phyloP scores from a whole-genome alignment of 2,797 vertebrate genomes.

The Craterocephalus amniculus region DNA sequence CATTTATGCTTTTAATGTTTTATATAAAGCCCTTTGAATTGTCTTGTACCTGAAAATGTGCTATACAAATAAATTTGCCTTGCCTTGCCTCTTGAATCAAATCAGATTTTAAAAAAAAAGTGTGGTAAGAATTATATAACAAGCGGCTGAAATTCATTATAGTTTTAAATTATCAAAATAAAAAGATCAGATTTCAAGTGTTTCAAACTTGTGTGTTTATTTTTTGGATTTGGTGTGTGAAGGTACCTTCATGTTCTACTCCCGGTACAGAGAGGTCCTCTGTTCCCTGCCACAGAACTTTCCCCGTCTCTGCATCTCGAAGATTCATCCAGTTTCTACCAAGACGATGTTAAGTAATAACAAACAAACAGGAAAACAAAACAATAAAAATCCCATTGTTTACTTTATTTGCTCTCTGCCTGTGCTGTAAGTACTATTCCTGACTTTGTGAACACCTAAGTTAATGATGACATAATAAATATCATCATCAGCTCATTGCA shows the following conservation, averaged over 20 bases:
- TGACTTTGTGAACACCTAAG: too few relatives aligned
- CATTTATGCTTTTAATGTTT: too few relatives aligned
- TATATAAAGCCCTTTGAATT: too few relatives aligned
- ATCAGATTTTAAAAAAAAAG: not conserved
- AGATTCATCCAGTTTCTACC: slow-evolving; percentile 99
- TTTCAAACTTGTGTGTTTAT: not conserved
- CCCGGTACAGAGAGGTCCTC: slow-evolving; percentile 97
- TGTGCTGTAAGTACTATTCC: not conserved
- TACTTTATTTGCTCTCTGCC: not conserved
- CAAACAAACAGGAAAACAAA: slow-evolving; percentile 2
- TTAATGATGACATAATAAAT: too few relatives aligned
- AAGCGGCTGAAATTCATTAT: not conserved
- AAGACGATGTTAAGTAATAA: slow-evolving; percentile 51
- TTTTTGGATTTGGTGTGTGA: too few relatives aligned
- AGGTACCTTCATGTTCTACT: slow-evolving; percentile 98
- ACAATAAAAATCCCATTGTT: not conserved
- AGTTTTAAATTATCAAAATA: not conserved
- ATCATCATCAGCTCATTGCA: too few relatives aligned
- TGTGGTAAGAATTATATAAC: not conserved
- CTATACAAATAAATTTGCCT: too few relatives aligned
- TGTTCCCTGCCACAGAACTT: slow-evolving; percentile 98
- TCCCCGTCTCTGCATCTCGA: slow-evolving; percentile 96
- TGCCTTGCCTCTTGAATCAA: too few relatives aligned
- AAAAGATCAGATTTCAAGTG: not conserved
- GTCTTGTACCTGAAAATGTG: too few relatives aligned